These are phyloP conservation scores for Agonopterix subpropinquella DNA, from an alignment of 2,888 invertebrate genomes.

Conservation along the genomic window DNA sequence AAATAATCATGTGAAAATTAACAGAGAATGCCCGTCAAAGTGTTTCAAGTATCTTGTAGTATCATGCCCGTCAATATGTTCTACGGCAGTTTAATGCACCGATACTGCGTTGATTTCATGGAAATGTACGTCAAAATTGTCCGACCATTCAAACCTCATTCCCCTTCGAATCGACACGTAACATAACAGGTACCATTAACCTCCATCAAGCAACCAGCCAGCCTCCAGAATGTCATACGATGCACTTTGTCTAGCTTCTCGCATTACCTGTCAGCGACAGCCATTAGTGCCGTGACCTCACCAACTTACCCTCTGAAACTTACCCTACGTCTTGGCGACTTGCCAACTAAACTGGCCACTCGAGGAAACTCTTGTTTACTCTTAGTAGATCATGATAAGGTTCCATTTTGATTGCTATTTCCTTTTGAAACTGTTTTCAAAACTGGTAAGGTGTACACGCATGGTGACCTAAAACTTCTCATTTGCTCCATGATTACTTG, in stretches of 20 bases:
- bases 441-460: conserved; percentile 18
- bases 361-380: conserved; percentile 19
- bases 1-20: too few species aligned
- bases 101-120: neutral
- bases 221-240: conserved; percentile 19
- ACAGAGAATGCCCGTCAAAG: too few species aligned
- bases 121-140: neutral
- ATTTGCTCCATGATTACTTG: conserved; percentile 64
- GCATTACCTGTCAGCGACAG: conserved; percentile 66
- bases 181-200: conserved; percentile 30
- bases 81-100: too few species aligned
- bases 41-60: too few species aligned
- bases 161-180: conserved; percentile 12
- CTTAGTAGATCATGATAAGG: conserved; percentile 25
- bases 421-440: conserved; percentile 12
- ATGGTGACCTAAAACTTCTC: conserved; percentile 64
- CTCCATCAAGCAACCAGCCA: conserved; percentile 28
- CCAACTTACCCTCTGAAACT: conserved; percentile 51
- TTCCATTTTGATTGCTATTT: conserved; percentile 21
- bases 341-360: conserved; percentile 35
- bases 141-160: neutral
- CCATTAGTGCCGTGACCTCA: conserved; percentile 68
- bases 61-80: too few species aligned
- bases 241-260: conserved; percentile 69
- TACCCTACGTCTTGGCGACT: conserved; percentile 49